Base-by-base conservation (phyloP, 30 jellyfish, hydroid and myxozoan species). In the Mastigias papua region DNA sequence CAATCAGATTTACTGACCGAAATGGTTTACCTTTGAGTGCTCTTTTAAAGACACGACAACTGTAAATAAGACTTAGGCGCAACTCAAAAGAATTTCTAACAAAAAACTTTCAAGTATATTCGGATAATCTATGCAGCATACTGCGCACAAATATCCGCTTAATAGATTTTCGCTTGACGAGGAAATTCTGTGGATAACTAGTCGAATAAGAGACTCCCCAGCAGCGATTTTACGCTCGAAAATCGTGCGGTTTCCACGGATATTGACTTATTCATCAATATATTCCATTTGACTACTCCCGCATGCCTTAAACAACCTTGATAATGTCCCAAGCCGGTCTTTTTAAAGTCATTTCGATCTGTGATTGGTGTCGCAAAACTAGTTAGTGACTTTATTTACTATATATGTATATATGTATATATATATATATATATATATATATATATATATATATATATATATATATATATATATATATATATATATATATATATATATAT, bases 121-220 rank as follows among this genome's bases (percentile, higher is more conserved):
- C 89, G 89, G 94, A 86, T 86, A 75, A 73, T 69, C 94, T 67
- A 67, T 27, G 92, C 27, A 50, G 84, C 63, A 68, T 35, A 82
- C 91, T 46, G 92, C 58, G 79, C 48, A 30, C 51, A 21, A 19
- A 58, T 62, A 83, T 83, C 92, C 92, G 92, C 86, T 83, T 83
- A 83, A 75, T 73, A 83, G 92, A 83, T 83, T 83, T 69, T 78
- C 80, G 71, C 81, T 23, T 58, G 64, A 83, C 70, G 72, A 75
- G 26, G 57, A 83, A 67, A 29, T 71, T 70, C 77, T 58, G 33
- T 68, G 54, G 34, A 60, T 31, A 28, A 9, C 20, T 30, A 21
- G 65, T 37, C 16, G 68, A 68, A 78, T 75, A 71, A 8, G 85
- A 60, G 61, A 17, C 73, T 58, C 23, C 86, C 69, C 69, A 16